These are phyloP conservation scores for Hymenopus coronatus DNA, from an alignment of 2,888 invertebrate genomes.

Conservation along the genomic window DNA sequence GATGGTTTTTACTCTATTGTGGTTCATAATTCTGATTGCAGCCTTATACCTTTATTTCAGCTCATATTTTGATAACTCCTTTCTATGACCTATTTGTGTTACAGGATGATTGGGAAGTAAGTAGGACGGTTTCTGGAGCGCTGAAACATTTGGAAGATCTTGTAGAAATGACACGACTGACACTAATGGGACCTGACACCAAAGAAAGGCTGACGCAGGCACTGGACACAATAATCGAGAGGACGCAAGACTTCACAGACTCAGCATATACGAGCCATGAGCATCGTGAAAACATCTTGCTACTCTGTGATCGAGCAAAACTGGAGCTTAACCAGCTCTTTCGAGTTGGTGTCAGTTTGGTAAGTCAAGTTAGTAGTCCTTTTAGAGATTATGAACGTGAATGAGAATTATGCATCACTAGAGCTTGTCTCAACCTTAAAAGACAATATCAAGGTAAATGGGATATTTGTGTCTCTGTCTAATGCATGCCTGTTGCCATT, in stretches of 20 bases:
- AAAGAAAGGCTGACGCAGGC: slow-evolving; percentile 81
- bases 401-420: too few relatives aligned
- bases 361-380: slow-evolving; percentile 46
- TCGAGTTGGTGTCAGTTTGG: slow-evolving; percentile 79
- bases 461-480: too few relatives aligned
- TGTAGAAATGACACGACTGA: slow-evolving; percentile 82
- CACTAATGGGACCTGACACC: slow-evolving; percentile 62
- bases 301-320: slow-evolving; percentile 81
- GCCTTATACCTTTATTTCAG: too few relatives aligned
- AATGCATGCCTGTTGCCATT: too few relatives aligned
- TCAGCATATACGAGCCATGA: slow-evolving; percentile 98
- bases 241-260: slow-evolving; percentile 98
- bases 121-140: slow-evolving; percentile 75
- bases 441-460: too few relatives aligned
- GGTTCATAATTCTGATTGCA: too few relatives aligned
- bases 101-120: slow-evolving; percentile 62
- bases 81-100: background rate
- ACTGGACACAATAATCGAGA: slow-evolving; percentile 87
- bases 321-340: slow-evolving; percentile 89
- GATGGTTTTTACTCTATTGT: too few relatives aligned
- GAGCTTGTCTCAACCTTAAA: too few relatives aligned
- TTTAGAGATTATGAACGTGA: too few relatives aligned
- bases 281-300: slow-evolving; percentile 91
- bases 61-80: background rate
- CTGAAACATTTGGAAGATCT: slow-evolving; percentile 81